A percentile compares a stretch with the other conserved stretches of the same genome.
Evolutionary conservation across 1,140 invertebrate species (phyloP).

Genomic region (Idris sp.): DNA sequence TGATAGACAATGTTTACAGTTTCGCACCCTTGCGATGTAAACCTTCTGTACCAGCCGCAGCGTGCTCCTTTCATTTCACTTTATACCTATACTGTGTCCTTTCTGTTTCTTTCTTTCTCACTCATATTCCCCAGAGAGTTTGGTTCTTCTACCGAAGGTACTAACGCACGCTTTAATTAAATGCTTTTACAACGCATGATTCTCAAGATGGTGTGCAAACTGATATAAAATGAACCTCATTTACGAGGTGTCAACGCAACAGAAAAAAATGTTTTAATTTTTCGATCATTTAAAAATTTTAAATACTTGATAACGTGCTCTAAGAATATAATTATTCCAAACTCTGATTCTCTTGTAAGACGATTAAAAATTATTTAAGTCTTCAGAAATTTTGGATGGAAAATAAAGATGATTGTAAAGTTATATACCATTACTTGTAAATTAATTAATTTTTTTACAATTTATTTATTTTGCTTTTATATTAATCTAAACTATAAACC

Average conservation of each 20-base stretch:
- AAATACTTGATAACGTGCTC: too few species aligned
- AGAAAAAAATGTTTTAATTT: constrained; percentile 31
- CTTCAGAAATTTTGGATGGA: too few species aligned
- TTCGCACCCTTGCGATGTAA: constrained; percentile 64
- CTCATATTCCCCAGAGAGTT: constrained; percentile 49
- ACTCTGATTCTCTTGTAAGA: too few species aligned
- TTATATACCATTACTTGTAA: too few species aligned
- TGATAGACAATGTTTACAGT: constrained; percentile 66
- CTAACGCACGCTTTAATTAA: constrained; percentile 65
- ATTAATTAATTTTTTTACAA: too few species aligned
- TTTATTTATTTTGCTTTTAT: too few species aligned
- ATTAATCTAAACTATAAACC: too few species aligned
- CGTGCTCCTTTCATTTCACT: constrained; percentile 43
- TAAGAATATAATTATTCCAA: too few species aligned
- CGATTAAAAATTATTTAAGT: too few species aligned
- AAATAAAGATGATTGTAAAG: too few species aligned
- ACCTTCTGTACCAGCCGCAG: constrained; percentile 39
- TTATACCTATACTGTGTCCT: constrained; percentile 38
- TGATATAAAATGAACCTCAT: constrained; percentile 58
- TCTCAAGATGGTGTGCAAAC: constrained; percentile 52
- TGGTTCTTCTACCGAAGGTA: constrained; percentile 48
- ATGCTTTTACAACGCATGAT: constrained; percentile 61
- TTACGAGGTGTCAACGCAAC: constrained; percentile 56
- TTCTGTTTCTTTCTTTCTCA: constrained; percentile 42
- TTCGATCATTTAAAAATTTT: background rate